phyloP scores from a whole-genome alignment of 2,113 vertebrate genomes.

The Saccopteryx bilineata region DNA sequence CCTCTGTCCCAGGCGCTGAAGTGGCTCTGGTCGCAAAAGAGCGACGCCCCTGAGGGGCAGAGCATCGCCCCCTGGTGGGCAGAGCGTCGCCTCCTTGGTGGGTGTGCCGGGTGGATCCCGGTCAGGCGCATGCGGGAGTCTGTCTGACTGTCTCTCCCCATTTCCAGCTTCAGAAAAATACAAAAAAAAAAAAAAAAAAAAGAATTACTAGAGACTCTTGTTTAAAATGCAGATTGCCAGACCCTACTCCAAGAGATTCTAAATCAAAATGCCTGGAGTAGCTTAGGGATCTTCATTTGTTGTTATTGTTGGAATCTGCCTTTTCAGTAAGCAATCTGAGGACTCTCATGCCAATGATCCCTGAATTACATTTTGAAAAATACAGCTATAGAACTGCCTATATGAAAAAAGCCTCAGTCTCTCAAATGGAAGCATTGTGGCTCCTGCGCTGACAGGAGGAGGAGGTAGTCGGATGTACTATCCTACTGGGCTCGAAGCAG shows the following conservation, averaged over 20 bases:
- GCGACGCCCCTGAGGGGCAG: too few relatives aligned
- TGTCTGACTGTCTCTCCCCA: too few relatives aligned
- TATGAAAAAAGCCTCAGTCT: neutral
- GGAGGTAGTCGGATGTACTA: neutral
- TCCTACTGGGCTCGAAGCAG: neutral
- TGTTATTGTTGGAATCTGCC: neutral
- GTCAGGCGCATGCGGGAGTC: too few relatives aligned
- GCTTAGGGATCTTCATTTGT: conserved; percentile 8
- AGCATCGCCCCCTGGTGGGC: too few relatives aligned
- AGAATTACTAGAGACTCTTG: conserved; percentile 26
- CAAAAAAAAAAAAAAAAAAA: too few relatives aligned
- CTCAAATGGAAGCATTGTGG: neutral
- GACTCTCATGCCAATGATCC: conserved; percentile 23
- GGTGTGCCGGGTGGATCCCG: too few relatives aligned
- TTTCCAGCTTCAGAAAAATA: too few relatives aligned
- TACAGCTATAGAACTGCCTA: neutral
- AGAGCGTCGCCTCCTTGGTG: too few relatives aligned
- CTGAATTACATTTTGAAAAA: conserved; percentile 41
- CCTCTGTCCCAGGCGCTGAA: too few relatives aligned
- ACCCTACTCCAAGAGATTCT: neutral
- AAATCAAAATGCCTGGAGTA: neutral
- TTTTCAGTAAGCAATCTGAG: conserved; percentile 45
- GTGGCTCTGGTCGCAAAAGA: too few relatives aligned
- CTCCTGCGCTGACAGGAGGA: neutral
- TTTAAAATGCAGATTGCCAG: conserved; percentile 58